Conservation (phyloP, 2,113 vertebrate genomes). For the Oxygymnocypris stewartii region DNA sequence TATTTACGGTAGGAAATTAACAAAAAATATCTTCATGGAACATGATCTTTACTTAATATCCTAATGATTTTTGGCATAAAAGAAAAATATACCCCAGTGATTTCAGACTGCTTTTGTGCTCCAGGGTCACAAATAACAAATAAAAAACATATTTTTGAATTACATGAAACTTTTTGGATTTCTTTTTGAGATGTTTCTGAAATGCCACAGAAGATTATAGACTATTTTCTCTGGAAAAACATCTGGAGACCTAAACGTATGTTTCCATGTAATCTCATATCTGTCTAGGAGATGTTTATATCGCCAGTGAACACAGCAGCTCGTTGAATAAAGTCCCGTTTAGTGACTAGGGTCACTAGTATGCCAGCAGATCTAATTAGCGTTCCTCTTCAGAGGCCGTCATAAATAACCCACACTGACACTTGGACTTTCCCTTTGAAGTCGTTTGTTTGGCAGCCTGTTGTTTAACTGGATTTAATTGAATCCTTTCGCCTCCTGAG, state of each 20-base stretch:
- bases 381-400: background rate
- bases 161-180: background rate
- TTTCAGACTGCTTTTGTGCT: no score
- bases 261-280: background rate
- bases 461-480: slow-evolving; percentile 18
- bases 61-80: no score
- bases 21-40: no score
- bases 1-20: no score
- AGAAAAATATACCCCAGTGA: no score
- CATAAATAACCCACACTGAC: slow-evolving; percentile 2
- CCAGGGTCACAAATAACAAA: no score
- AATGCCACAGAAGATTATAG: background rate
- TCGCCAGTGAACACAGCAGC: slow-evolving; percentile 37
- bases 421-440: slow-evolving; percentile 2
- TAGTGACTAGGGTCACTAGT: background rate
- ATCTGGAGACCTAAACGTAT: background rate
- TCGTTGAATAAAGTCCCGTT: background rate
- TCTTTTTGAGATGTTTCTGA: background rate
- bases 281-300: background rate
- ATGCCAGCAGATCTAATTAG: background rate
- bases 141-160: no score
- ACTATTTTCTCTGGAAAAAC: background rate
- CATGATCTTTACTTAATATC: no score
- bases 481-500: slow-evolving; percentile 59
- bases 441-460: background rate